Percentiles rank a stretch among this genome's conserved stretches.
phyloP scores from a whole-genome alignment of 1,140 invertebrate genomes.

The Amphibalanus amphitrite region DNA sequence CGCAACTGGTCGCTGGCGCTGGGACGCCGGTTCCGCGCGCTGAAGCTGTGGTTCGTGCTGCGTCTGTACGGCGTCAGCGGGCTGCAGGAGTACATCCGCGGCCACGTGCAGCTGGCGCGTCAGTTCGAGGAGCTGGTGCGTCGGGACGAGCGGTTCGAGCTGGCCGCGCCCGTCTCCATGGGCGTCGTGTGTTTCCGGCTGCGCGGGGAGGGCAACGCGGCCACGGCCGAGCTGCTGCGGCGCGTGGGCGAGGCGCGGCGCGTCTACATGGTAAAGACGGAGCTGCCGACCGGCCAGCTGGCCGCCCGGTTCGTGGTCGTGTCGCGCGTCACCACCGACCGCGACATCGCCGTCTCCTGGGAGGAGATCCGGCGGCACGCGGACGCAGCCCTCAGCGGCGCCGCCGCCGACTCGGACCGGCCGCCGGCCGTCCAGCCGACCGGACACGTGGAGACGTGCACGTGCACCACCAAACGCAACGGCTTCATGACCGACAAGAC shows the following conservation, averaged over 20 bases:
- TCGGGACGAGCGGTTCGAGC: conserved; percentile 61
- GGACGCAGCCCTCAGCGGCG: no score
- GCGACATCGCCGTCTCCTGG: conserved; percentile 13
- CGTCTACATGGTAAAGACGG: conserved; percentile 86
- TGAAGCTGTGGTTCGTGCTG: no score
- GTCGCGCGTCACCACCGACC: conserved; percentile 5
- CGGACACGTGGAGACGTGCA: no score
- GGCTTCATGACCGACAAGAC: no score
- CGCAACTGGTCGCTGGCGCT: no score
- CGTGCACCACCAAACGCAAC: no score
- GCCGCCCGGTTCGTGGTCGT: conserved; percentile 13
- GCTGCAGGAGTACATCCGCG: no score
- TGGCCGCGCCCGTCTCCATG: conserved; percentile 73
- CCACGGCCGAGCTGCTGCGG: conserved; percentile 65
- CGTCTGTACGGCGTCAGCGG: no score
- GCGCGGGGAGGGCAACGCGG: conserved; percentile 74
- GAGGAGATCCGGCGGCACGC: conserved; percentile 7
- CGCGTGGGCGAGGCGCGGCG: conserved; percentile 74
- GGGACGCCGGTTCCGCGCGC: no score
- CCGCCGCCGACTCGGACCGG: no score
- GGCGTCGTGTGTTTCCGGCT: conserved; percentile 70
- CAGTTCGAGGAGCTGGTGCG: conserved; percentile 60
- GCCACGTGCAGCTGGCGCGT: conserved; percentile 45
- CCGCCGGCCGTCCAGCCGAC: no score
- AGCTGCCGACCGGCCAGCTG: conserved; percentile 40